Conservation (phyloP, 2,888 invertebrate species). For the Zaprionus lineosus region DNA sequence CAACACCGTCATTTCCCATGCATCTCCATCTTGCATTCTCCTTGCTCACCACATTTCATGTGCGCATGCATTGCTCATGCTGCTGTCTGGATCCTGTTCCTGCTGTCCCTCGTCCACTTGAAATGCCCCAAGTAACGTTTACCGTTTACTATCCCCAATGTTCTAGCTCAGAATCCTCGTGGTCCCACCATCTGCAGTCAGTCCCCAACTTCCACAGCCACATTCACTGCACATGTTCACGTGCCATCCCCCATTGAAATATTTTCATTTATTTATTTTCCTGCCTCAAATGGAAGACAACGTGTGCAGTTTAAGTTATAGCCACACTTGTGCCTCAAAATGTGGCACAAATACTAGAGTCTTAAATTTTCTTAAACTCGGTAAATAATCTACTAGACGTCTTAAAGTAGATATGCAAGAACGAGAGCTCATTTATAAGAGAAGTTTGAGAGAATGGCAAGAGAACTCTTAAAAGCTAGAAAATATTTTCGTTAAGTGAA, state of each 20-base stretch:
- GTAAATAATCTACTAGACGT: no score
- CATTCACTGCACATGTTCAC: constrained; percentile 29
- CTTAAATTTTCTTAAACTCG: constrained; percentile 1
- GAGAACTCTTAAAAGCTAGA: no score
- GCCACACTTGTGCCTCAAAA: not conserved
- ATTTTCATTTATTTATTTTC: constrained; percentile 61
- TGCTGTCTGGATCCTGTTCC: not conserved
- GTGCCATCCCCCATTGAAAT: constrained; percentile 17
- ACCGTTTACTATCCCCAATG: constrained; percentile 53
- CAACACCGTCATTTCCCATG: not conserved
- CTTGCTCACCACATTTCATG: constrained; percentile 13
- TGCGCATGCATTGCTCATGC: constrained; percentile 2
- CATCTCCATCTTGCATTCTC: constrained; percentile 13
- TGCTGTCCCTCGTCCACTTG: constrained; percentile 24
- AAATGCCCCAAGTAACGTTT: constrained; percentile 40
- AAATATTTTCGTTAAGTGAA: no score
- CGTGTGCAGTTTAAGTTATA: constrained; percentile 27
- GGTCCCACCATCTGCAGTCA: constrained; percentile 30
- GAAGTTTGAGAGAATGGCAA: no score
- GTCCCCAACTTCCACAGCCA: no score
- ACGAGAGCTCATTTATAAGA: no score
- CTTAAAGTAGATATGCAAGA: no score
- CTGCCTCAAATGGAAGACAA: constrained; percentile 31
- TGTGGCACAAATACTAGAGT: constrained; percentile 26
- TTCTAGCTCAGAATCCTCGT: constrained; percentile 29